phyloP scores from a whole-genome alignment of 2,888 invertebrate species.

The Idaea biselata region DNA sequence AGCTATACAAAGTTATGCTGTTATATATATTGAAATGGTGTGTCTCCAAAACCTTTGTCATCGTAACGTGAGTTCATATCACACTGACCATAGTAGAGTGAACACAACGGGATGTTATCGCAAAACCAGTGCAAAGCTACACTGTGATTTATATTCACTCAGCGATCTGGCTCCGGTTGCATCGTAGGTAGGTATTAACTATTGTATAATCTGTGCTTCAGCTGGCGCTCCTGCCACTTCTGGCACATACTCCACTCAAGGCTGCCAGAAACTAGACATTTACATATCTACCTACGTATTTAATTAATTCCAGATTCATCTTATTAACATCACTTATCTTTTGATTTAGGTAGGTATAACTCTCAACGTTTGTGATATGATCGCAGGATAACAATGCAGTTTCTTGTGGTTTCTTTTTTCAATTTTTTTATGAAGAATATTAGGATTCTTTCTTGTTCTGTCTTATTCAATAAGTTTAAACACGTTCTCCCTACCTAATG shows the following conservation, averaged over 20 bases:
- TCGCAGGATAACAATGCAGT: too few relatives aligned
- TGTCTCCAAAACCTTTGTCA: not conserved
- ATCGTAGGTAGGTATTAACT: not conserved
- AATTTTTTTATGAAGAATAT: too few relatives aligned
- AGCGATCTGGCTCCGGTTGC: constrained; percentile 34
- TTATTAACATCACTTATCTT: not conserved
- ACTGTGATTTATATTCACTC: constrained; percentile 55
- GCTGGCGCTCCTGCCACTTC: constrained; percentile 24
- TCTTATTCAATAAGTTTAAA: too few relatives aligned
- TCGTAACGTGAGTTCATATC: not conserved
- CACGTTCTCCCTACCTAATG: too few relatives aligned
- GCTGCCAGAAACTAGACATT: constrained; percentile 32
- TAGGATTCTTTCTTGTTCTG: too few relatives aligned
- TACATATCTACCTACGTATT: constrained; percentile 8
- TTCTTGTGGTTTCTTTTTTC: too few relatives aligned
- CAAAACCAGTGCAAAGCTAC: constrained; percentile 39
- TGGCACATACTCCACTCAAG: constrained; percentile 23
- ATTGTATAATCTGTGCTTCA: constrained; percentile 33
- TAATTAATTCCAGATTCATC: constrained; percentile 7
- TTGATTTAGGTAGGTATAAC: too few relatives aligned
- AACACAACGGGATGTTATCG: constrained; percentile 33
- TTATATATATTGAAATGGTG: too few relatives aligned
- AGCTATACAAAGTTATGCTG: too few relatives aligned
- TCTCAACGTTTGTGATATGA: too few relatives aligned
- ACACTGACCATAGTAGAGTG: not conserved